A percentile compares a stretch with the other conserved stretches of the same genome.
Evolutionary conservation across 2,113 vertebrate species (phyloP).

Genomic region (Dicentrarchus labrax): DNA sequence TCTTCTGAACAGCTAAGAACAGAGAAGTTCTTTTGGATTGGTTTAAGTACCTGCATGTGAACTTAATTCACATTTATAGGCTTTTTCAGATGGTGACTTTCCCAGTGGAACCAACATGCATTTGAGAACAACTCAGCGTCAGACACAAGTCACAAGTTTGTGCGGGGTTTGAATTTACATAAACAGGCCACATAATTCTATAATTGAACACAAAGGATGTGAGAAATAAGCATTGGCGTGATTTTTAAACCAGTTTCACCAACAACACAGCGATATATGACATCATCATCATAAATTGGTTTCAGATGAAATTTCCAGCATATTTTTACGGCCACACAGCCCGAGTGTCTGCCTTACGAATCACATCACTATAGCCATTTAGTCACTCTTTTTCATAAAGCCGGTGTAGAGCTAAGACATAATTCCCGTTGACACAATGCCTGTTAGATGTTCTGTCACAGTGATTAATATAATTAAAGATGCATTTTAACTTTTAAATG

Average conservation of each 20-base stretch:
- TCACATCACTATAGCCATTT: background rate
- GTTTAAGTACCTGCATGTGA: background rate
- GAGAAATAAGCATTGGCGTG: background rate
- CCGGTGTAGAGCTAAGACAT: background rate
- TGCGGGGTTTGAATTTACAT: background rate
- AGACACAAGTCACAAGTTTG: background rate
- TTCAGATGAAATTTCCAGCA: background rate
- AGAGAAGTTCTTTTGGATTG: background rate
- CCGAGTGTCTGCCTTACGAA: background rate
- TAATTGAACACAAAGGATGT: background rate
- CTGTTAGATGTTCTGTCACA: background rate
- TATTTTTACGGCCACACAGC: background rate
- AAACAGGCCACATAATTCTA: background rate
- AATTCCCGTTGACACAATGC: background rate
- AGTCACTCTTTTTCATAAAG: background rate
- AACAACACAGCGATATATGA: background rate
- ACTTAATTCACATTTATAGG: background rate
- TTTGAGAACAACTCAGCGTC: background rate
- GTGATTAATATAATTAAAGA: background rate
- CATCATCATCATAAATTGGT: background rate
- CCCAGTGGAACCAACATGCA: background rate
- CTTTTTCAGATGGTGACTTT: background rate
- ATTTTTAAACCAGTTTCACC: background rate
- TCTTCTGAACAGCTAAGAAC: background rate
- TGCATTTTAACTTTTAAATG: background rate